A percentile compares a stretch with the other conserved stretches of the same genome.
Evolutionary conservation across 1,140 invertebrate genomes (phyloP).

Genomic region (Drosophila tsacasi): DNA sequence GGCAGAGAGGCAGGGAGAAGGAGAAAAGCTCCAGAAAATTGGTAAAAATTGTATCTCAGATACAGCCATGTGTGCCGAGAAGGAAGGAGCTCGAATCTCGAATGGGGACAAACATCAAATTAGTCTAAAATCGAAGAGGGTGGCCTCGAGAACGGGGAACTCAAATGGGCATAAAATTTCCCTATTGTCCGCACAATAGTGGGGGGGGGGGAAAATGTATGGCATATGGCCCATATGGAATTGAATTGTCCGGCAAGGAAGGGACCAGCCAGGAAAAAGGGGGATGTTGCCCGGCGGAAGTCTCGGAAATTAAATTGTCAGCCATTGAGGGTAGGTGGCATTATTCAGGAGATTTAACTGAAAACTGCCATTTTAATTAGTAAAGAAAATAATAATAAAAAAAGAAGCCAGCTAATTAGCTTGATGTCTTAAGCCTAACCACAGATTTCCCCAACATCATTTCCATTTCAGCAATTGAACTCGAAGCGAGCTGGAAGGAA

Average conservation of each 20-base stretch:
- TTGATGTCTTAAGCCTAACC: too few species aligned
- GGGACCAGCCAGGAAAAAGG: neutral
- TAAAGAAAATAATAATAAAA: neutral
- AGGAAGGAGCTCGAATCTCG: slow-evolving; percentile 7
- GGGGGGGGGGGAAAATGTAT: neutral
- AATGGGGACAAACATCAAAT: slow-evolving; percentile 59
- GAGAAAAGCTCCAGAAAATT: slow-evolving; percentile 12
- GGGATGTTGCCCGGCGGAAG: neutral
- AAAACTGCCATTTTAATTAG: neutral
- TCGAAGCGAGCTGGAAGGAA: slow-evolving; percentile 10
- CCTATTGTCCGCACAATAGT: slow-evolving; percentile 53
- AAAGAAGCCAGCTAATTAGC: neutral
- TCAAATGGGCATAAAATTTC: slow-evolving; percentile 70
- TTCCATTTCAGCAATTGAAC: slow-evolving; percentile 44
- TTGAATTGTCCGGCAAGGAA: slow-evolving; percentile 10
- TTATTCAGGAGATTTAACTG: neutral
- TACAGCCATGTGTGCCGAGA: slow-evolving; percentile 46
- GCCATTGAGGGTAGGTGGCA: neutral
- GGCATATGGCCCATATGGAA: slow-evolving; percentile 37
- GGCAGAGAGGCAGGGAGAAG: neutral
- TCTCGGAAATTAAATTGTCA: neutral
- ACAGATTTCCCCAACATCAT: neutral
- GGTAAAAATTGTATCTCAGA: slow-evolving; percentile 10
- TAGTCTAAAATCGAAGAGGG: slow-evolving; percentile 57
- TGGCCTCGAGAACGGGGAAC: slow-evolving; percentile 4